Conservation (phyloP, 2,113 vertebrate genomes). For the Podilymbus podiceps region DNA sequence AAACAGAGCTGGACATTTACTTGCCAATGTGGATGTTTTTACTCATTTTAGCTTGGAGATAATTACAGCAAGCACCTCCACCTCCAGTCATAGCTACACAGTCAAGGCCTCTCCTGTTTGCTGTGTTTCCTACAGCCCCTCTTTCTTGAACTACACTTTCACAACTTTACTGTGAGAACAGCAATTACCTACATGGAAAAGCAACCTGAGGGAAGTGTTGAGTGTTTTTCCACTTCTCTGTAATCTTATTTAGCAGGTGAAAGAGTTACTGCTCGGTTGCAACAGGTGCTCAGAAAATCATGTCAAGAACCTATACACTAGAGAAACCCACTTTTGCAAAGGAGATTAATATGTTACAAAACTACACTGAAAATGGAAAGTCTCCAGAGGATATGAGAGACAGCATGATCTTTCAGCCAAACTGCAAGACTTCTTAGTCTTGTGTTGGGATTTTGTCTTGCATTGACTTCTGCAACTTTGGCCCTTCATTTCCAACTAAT, state of each 20-base stretch:
- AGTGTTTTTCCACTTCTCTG: neutral
- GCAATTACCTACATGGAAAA: neutral
- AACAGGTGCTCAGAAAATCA: neutral
- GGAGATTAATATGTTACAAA: neutral
- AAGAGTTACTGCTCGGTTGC: neutral
- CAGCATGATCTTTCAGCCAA: neutral
- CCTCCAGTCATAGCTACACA: neutral
- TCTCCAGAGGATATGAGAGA: neutral
- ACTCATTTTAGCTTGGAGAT: neutral
- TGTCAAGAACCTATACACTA: neutral
- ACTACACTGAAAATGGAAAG: neutral
- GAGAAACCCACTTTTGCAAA: neutral
- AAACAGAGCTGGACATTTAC: neutral
- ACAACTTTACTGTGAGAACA: neutral
- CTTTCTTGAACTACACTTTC: neutral
- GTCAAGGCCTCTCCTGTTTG: neutral
- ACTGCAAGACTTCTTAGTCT: neutral
- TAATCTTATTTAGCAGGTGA: neutral
- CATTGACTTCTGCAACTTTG: neutral
- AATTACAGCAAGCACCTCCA: neutral
- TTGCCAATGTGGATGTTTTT: neutral
- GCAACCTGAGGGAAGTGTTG: neutral
- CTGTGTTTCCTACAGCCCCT: neutral
- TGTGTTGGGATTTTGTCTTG: neutral
- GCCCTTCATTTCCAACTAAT: neutral